Percentiles rank a stretch among this genome's conserved stretches.
Conservation (phyloP, 2,888 invertebrate genomes). For the Lasiommata megera region DNA sequence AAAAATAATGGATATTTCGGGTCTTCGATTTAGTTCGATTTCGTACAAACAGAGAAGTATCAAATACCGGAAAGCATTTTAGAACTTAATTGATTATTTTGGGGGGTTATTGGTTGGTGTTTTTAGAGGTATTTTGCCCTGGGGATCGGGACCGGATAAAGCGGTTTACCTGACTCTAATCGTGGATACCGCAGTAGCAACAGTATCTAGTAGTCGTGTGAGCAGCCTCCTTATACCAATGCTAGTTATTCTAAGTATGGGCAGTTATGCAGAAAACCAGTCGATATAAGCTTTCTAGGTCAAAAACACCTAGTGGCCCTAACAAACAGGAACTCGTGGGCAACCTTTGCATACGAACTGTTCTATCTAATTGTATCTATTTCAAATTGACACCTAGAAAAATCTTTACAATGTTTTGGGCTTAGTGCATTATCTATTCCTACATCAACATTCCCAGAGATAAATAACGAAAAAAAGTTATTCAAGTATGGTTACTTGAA, state of each 20-base stretch:
- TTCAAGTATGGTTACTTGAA: too few relatives aligned
- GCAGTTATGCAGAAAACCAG: constrained; percentile 28
- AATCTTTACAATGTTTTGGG: constrained; percentile 1
- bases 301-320: constrained; percentile 30
- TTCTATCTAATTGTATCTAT: constrained; percentile 10
- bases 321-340: constrained; percentile 21
- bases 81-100: too few relatives aligned
- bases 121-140: too few relatives aligned
- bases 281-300: constrained; percentile 29
- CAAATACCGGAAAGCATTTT: too few relatives aligned
- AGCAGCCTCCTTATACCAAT: constrained; percentile 20
- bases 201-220: too few relatives aligned
- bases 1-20: too few relatives aligned
- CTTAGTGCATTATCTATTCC: not conserved
- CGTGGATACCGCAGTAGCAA: constrained; percentile 9
- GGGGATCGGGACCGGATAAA: too few relatives aligned
- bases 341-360: constrained; percentile 20
- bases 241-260: constrained; percentile 30
- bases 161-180: too few relatives aligned
- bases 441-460: not conserved
- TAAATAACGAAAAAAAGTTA: not conserved
- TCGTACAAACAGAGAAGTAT: too few relatives aligned
- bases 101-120: too few relatives aligned
- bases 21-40: too few relatives aligned
- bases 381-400: constrained; percentile 6